phyloP scores from a whole-genome alignment of 2,113 vertebrate species.

The Phyllostomus hastatus region DNA sequence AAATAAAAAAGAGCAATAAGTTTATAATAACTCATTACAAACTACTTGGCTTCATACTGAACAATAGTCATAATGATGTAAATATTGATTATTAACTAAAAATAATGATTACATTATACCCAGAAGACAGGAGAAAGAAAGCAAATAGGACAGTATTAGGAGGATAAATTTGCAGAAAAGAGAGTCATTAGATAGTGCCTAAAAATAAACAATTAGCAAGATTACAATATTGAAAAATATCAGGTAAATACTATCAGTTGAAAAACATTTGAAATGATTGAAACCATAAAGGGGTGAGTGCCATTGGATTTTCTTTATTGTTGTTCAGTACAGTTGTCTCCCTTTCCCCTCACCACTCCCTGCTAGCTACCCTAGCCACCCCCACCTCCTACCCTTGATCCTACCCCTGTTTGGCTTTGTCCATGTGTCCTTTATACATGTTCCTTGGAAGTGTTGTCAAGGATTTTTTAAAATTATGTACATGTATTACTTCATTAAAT shows the following conservation, averaged over 20 bases:
- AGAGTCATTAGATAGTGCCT: background rate
- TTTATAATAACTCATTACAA: background rate
- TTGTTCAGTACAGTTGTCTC: too few species aligned
- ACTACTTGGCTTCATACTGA: background rate
- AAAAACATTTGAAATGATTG: background rate
- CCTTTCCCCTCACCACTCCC: too few species aligned
- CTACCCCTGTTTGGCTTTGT: too few species aligned
- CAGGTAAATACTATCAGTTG: background rate
- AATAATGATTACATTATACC: background rate
- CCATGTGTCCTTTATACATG: too few species aligned
- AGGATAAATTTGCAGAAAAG: background rate
- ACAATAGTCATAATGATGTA: background rate
- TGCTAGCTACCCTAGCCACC: too few species aligned
- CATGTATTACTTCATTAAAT: background rate
- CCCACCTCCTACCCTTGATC: too few species aligned
- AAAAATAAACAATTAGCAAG: background rate
- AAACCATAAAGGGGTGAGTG: background rate
- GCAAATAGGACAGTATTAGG: background rate
- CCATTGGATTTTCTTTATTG: background rate
- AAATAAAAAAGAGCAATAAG: background rate
- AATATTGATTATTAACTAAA: background rate
- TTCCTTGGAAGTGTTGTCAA: too few species aligned
- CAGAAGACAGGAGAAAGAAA: background rate
- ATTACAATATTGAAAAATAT: constrained; percentile 5
- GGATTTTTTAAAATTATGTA: background rate